These are phyloP conservation scores for Drosophila tsacasi DNA, from an alignment of 1,140 invertebrate genomes.

Conservation along the genomic window DNA sequence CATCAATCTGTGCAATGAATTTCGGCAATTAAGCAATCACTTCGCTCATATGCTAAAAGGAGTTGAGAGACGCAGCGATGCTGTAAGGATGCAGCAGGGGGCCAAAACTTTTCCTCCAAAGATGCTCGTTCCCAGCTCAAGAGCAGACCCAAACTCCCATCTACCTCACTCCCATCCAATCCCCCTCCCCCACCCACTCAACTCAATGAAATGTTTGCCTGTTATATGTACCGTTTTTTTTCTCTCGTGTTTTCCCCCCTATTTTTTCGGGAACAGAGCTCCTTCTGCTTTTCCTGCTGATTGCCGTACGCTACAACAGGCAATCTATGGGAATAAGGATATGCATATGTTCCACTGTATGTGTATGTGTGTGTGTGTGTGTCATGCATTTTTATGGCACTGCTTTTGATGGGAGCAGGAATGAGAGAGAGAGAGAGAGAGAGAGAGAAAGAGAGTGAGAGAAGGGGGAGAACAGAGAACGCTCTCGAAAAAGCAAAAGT, in stretches of 20 bases:
- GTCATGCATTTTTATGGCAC: conserved; percentile 49
- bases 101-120: conserved; percentile 19
- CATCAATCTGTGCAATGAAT: conserved; percentile 52
- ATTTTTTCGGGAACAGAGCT: conserved; percentile 6
- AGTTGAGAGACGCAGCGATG: neutral
- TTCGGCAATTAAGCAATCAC: conserved; percentile 61
- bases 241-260: neutral
- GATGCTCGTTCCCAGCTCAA: conserved; percentile 22
- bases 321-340: conserved; percentile 52
- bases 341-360: conserved; percentile 39
- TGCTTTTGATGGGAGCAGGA: conserved; percentile 9
- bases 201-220: conserved; percentile 46
- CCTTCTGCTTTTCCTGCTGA: conserved; percentile 48
- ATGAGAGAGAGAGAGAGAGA: neutral
- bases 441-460: too few relatives aligned
- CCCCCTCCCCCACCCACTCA: neutral
- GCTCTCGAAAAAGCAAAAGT: conserved; percentile 67
- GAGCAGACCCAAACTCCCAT: neutral
- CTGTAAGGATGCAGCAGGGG: neutral
- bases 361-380: conserved; percentile 3
- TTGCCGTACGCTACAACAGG: conserved; percentile 45
- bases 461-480: conserved; percentile 6
- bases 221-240: conserved; percentile 31
- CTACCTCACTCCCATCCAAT: neutral
- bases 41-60: conserved; percentile 32